Conservation (phyloP, 2,113 vertebrate species). For the Tenrec ecaudatus region DNA sequence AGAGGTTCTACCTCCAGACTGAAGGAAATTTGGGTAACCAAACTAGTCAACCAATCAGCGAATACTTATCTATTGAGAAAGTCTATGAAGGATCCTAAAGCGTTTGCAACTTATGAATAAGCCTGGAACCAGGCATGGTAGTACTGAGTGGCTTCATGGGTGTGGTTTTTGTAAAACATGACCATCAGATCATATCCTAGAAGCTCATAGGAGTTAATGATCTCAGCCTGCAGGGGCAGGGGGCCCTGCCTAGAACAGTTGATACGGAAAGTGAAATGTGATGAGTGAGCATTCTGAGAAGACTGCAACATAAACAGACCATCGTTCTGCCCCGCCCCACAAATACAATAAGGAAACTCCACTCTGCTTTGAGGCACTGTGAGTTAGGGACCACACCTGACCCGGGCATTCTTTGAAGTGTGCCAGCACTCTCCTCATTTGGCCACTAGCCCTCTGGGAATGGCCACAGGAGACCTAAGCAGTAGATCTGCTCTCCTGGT, state of each 20-base stretch:
- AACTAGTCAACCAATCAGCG: not conserved
- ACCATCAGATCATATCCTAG: not conserved
- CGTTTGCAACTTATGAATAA: not conserved
- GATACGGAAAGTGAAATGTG: not conserved
- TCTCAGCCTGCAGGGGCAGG: not conserved
- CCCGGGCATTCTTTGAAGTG: too few relatives aligned
- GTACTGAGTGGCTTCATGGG: not conserved
- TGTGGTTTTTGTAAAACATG: not conserved
- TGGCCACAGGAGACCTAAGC: too few relatives aligned
- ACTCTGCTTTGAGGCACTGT: not conserved
- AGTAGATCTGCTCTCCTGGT: too few relatives aligned
- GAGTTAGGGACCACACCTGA: not conserved
- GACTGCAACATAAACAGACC: not conserved
- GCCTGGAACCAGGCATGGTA: not conserved
- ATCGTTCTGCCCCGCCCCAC: not conserved
- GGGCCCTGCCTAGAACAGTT: not conserved
- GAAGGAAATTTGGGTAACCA: not conserved
- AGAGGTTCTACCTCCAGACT: not conserved
- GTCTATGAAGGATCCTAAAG: slow-evolving; percentile 9
- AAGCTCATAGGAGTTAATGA: not conserved
- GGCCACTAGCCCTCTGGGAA: too few relatives aligned
- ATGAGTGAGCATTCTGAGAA: not conserved
- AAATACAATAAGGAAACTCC: not conserved
- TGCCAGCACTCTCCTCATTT: too few relatives aligned
- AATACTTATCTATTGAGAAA: slow-evolving; percentile 5